Evolutionary conservation across 2,113 vertebrate species (phyloP).

Genomic region (Hucho hucho): DNA sequence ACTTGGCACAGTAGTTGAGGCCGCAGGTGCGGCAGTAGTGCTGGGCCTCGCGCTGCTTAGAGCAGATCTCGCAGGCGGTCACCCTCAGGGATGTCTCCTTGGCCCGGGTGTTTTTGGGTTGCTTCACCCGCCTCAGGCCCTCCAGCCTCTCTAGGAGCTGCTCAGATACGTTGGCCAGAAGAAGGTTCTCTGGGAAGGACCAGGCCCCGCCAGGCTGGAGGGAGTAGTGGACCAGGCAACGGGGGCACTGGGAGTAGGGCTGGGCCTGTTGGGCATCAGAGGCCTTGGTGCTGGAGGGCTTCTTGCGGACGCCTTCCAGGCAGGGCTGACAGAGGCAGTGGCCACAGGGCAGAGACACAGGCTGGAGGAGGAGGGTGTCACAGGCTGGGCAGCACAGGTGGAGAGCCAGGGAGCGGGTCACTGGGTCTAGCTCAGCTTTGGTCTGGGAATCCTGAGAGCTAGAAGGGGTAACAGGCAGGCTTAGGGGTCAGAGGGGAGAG

Average conservation of each 20-base stretch:
- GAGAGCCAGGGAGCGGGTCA: background rate
- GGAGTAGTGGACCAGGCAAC: background rate
- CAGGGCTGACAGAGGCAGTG: conserved; percentile 50
- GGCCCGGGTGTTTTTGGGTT: background rate
- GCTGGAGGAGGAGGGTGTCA: conserved; percentile 58
- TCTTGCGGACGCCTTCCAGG: conserved; percentile 48
- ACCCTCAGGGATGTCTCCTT: background rate
- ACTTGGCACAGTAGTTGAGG: conserved; percentile 64
- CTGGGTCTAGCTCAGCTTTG: background rate
- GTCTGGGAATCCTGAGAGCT: background rate
- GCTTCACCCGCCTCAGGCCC: background rate
- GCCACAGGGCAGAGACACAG: conserved; percentile 64
- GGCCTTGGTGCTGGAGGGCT: background rate
- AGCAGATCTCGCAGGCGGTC: conserved; percentile 10
- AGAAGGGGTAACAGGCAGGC: background rate
- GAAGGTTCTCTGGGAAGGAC: conserved; percentile 6
- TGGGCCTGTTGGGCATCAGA: conserved; percentile 5
- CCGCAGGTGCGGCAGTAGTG: conserved; percentile 61
- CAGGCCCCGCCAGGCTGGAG: background rate
- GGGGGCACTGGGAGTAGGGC: background rate
- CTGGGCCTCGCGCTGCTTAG: conserved; percentile 33
- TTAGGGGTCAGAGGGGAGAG: no score
- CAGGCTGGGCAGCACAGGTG: conserved; percentile 65
- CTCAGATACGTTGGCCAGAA: background rate
- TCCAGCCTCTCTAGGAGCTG: background rate